Evolutionary conservation across 2,797 vertebrate species (phyloP), one percentile per base, ranked within the genome.

Genomic region (Neopelma chrysocephalum): DNA sequence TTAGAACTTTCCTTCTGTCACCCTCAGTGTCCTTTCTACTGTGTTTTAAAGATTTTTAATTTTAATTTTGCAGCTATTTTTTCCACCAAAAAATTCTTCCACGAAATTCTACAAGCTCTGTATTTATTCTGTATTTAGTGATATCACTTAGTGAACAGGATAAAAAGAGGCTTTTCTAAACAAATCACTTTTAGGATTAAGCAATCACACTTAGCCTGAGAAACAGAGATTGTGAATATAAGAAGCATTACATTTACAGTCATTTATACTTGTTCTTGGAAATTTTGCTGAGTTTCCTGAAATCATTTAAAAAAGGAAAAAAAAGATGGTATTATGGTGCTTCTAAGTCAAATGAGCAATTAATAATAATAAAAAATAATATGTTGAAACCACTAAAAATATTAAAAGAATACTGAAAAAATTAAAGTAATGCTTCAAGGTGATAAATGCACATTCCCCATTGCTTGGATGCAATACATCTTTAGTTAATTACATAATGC

Each of bases 101-200:
- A 23, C 42, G 32, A 68, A 47, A 26, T 93, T 91, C 77, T 85
- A 29, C 20, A 36, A 85, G 20, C 27, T 92, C 47, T 82, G 50
- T 38, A 87, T 88, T 80, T 95, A 61, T 89, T 93, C 89, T 91
- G 20, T 76, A 79, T 91, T 96, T 96, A 90, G 81, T 48, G 45
- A 95, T 11, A 95, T 81, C 90, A 92, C 29, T 34, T 75, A 66
- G 42, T n/a, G 9, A 80, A 86, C 11, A 69, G 26, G n/a, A 93
- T 42, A 86, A 96, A 91, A 95, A 60, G 38, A 81, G 10, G 4
- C 34, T 87, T 90, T 95, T 80, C 91, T 82, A 94, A 97, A 94
- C 27, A 96, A 93, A 94, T 89, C 71, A 75, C 19, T 94, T 95
- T 88, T 89, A 95, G 90, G 79, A 95, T 57, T 68, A 92, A 96